Evolutionary conservation across 1,140 invertebrate genomes (phyloP).

Genomic region (Polypedilum vanderplanki): DNA sequence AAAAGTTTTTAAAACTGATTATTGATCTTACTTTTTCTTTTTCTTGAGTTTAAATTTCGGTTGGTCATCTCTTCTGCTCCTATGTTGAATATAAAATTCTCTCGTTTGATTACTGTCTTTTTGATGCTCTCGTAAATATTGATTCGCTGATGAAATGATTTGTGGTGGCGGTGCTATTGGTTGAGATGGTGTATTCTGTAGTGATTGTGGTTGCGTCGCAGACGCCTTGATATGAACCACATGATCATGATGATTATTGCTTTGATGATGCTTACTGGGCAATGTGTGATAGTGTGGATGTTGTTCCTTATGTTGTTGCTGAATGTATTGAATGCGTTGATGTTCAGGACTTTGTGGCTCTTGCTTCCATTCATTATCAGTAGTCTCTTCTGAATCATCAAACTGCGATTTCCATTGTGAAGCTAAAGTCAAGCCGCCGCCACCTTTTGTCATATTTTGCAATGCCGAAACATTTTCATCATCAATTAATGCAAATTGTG

Average conservation of each 20-base stretch:
- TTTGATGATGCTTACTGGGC: conserved; percentile 24
- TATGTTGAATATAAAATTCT: conserved; percentile 22
- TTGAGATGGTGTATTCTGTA: background rate
- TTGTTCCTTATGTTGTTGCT: background rate
- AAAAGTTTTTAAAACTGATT: background rate
- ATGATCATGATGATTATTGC: conserved; percentile 21
- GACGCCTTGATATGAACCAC: background rate
- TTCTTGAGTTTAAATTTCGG: background rate
- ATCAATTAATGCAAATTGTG: conserved; percentile 86
- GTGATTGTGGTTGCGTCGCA: background rate
- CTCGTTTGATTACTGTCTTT: conserved; percentile 14
- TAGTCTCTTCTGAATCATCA: conserved; percentile 84
- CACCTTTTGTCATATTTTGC: conserved; percentile 71
- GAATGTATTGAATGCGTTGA: background rate
- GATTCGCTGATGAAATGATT: background rate
- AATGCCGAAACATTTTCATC: conserved; percentile 84
- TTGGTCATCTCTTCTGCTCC: background rate
- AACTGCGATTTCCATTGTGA: conserved; percentile 93
- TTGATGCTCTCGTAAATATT: background rate
- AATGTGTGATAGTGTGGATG: conserved; percentile 24
- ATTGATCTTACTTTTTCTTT: conserved; percentile 19
- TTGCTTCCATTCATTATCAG: conserved; percentile 86
- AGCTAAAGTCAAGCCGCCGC: conserved; percentile 70
- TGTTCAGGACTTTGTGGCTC: conserved; percentile 48
- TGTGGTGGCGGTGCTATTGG: background rate